Base-by-base conservation (phyloP, 2,797 vertebrate species). In the Myotis myotis region DNA sequence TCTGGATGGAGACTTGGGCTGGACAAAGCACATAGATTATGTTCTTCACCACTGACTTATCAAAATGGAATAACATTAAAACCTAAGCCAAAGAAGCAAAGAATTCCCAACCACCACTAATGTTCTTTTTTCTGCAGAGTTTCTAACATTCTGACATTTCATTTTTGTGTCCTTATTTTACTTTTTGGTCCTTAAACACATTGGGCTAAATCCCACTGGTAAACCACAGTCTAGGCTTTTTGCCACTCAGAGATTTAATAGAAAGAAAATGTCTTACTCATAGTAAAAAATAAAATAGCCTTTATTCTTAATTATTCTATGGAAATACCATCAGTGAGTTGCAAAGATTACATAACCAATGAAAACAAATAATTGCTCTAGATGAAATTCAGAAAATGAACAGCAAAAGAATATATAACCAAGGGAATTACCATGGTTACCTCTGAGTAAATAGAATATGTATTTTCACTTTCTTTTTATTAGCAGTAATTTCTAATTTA, bases 101-200 rank as follows among this genome's bases (percentile, higher is more conserved):
- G 75, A 96, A 68, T 84, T 78, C 51, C 47, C 44, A 87, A 62
- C 10, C 25, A 92, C 74, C 47, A 44, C 1, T 87, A 33, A 70
- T 71, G 64, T 89, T 70, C 36, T 88, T 74, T 91, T 79, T 89
- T 66, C 66, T 80, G 3, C 1, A 60, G 38, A 47, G 15, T 49
- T 93, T 82, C 60, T 87, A 75, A 47, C 23, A 30, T 51, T 85
- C 36, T 83, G 80, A 55, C 13, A 76, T 93, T 89, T 94, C 44
- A 87, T 49, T 89, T 87, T 16, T 84, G 55, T 89, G 75, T 68
- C 80, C 80, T 72, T 81, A 53, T 87, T 96, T 87, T 92, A 88
- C 76, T 91, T 91, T 64, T 62, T 36, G 51, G 49, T 81, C 80
- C 89, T 92, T 89, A 89, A 93, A 93, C 89, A 93, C 78, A 76